phyloP scores from a whole-genome alignment of 2,888 invertebrate genomes.

The Aspidiotus rigidus region DNA sequence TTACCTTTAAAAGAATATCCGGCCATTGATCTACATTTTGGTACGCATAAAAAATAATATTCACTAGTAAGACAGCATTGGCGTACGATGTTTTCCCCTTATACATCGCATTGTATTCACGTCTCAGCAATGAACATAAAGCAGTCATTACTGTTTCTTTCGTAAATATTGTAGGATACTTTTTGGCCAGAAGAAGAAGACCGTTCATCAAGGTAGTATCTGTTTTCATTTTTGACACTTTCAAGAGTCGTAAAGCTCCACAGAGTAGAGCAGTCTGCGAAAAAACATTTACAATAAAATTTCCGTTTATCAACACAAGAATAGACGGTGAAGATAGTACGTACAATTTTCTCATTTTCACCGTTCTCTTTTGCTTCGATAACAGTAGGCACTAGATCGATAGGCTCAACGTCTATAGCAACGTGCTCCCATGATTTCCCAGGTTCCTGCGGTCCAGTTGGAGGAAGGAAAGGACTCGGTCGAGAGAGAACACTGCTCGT shows the following conservation, averaged over 20 bases:
- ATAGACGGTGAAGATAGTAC: slow-evolving; percentile 36
- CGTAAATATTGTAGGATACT: slow-evolving; percentile 64
- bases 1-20: slow-evolving; percentile 77
- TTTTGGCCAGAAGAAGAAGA: slow-evolving; percentile 69
- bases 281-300: neutral
- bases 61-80: slow-evolving; percentile 60
- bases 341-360: slow-evolving; percentile 67
- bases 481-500: slow-evolving; percentile 27
- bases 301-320: neutral
- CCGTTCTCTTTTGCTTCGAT: slow-evolving; percentile 65
- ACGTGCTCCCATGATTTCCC: slow-evolving; percentile 59
- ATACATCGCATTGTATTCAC: slow-evolving; percentile 49
- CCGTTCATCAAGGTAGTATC: slow-evolving; percentile 66
- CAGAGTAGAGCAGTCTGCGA: slow-evolving; percentile 65
- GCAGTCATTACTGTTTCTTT: slow-evolving; percentile 68
- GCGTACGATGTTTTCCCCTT: slow-evolving; percentile 38
- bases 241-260: slow-evolving; percentile 73
- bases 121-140: slow-evolving; percentile 68
- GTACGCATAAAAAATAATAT: slow-evolving; percentile 72
- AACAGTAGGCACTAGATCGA: slow-evolving; percentile 65
- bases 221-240: slow-evolving; percentile 70
- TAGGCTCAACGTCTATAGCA: slow-evolving; percentile 70
- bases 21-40: slow-evolving; percentile 81
- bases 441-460: slow-evolving; percentile 33
- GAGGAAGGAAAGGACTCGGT: slow-evolving; percentile 34